Evolutionary conservation across 1,140 invertebrate species (phyloP), one percentile per base, ranked within the genome.

Genomic region (Zaprionus vittiger): DNA sequence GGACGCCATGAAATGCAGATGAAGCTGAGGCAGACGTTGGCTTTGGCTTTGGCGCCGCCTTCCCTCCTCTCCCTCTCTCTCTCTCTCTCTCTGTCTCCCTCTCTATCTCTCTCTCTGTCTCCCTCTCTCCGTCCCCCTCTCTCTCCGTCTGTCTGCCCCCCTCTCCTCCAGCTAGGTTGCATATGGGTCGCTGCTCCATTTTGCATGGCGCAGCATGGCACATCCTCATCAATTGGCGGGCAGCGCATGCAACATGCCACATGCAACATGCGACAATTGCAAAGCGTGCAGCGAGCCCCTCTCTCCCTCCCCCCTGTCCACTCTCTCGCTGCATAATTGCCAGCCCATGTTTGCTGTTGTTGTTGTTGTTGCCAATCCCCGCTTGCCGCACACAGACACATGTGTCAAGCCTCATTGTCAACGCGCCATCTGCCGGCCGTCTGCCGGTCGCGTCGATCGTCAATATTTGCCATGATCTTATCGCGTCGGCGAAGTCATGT

Each of bases 381-480:
- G 59, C 62, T 56, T 52, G 47, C 47, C 1, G 17, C 47, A 85
- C 68, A 83, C 67, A 81, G n/a, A 73, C 69, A 76, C 79, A 63
- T 84, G 65, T 80, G 78, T 84, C 56, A 70, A 67, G 85, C 83
- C 80, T 83, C 84, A 87, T 87, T 87, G 80, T 87, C 84, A 87
- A 89, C 84, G 81, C 75, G 81, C 75, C 80, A 80, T 70, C 62
- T 61, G 64, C 54, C 62, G 66, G 73, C 80, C 71, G 64, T 79
- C 64, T 73, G 64, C 71, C 79, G 47, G 41, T 47, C 41, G 41
- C 76, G 81, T 24, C 83, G 69, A 79, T 87, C 84, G 74, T 89
- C 84, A 87, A 87, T 87, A 87, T 87, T 87, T 87, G 84, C 84
- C 84, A 85, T 90, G 85, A 90, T 90, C 85, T 90, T 90, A 90